These are phyloP conservation scores for Drosophila ezoana DNA, from an alignment of 2,888 invertebrate genomes.

Conservation along the genomic window DNA sequence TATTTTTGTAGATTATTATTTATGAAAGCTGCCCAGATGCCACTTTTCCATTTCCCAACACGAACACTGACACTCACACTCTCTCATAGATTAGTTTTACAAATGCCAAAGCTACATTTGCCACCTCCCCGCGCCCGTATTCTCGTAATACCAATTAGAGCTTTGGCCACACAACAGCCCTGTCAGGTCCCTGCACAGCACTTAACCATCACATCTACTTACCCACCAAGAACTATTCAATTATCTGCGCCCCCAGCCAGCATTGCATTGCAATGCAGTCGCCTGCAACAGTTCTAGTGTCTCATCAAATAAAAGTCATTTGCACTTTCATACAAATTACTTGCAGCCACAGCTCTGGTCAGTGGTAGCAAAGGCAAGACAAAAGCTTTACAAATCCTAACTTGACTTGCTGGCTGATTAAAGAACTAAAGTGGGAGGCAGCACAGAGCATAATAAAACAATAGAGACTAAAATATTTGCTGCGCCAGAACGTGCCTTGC, in stretches of 20 bases:
- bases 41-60: constrained; percentile 1
- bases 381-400: constrained; percentile 65
- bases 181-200: constrained; percentile 1
- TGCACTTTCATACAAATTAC: constrained; percentile 78
- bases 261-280: constrained; percentile 6
- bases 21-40: constrained; percentile 18
- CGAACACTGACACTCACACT: background rate
- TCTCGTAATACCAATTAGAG: constrained; percentile 45
- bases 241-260: constrained; percentile 43
- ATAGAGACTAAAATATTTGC: background rate
- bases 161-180: constrained; percentile 2
- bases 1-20: constrained; percentile 4
- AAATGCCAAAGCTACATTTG: constrained; percentile 14
- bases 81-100: constrained; percentile 3
- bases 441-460: constrained; percentile 30
- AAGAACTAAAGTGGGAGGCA: constrained; percentile 46
- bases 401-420: constrained; percentile 62
- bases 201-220: constrained; percentile 24
- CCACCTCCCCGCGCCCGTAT: constrained; percentile 3
- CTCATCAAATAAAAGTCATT: constrained; percentile 73
- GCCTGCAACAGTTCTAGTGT: constrained; percentile 33
- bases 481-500: constrained; percentile 9
- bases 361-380: constrained; percentile 23
- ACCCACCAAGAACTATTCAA: constrained; percentile 53
- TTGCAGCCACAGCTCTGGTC: constrained; percentile 44